Base-by-base conservation (phyloP, 2,113 vertebrate genomes). In the Protomyctophum bolini region DNA sequence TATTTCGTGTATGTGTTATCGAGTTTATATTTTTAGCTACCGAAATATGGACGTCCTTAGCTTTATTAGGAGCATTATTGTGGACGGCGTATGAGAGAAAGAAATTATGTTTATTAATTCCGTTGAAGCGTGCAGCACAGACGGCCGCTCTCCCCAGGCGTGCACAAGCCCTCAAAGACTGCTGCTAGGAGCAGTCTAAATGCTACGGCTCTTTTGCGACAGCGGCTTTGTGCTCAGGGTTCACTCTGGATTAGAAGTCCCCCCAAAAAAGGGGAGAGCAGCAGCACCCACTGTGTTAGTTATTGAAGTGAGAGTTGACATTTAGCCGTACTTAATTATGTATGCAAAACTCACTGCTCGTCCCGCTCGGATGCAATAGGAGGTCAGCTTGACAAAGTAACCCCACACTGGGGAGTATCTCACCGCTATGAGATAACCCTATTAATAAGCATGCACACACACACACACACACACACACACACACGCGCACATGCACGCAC, bases 321-420 rank as follows among this genome's bases (percentile, higher is more conserved):
- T 91, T 91, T 91, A 90, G 84, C 86, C 84, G 76, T 86, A 83
- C 85, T 91, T 91, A 91, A 91, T 91, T 91, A 91, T 91, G 90
- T 90, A 90, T 91, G 90, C 90, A 91, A 91, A 91, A 91, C 90
- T 89, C 87, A 63, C 73, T n/a, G 58, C 68, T 45, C 49, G 33
- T 29, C 46, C 84, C 47, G 81, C 87, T 86, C 83, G 69, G 86
- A 83, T 82, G 88, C 87, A 82, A 65, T 64, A 83, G 87, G 86
- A 90, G 90, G 90, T 91, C 90, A 91, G 86, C 87, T 82, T 82
- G 83, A 91, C 90, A 89, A 88, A 90, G 86, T 91, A 90, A 86
- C 86, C 86, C 77, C 81, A 86, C 83, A 85, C 84, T 69, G 81
- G 86, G 84, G 88, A 88, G 84, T 82, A 73, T 79, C 88, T 84